Evolutionary conservation across 1,140 invertebrate species (phyloP).

Genomic region (Neoseiulus cucumeris): DNA sequence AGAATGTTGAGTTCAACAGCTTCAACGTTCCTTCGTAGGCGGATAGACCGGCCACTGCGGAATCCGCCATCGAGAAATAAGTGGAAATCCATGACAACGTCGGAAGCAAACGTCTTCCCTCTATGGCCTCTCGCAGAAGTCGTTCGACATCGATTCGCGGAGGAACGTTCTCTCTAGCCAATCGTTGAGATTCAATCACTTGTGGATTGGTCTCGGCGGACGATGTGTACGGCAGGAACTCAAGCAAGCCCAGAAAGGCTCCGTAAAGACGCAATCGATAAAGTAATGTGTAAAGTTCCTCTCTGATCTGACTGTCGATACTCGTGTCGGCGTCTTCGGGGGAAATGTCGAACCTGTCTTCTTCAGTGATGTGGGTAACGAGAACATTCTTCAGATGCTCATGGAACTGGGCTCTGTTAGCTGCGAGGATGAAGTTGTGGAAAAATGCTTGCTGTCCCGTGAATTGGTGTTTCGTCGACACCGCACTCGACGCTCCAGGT

Average conservation of each 20-base stretch:
- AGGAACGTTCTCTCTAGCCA: neutral
- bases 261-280: neutral
- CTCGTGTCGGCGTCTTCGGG: neutral
- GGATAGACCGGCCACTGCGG: neutral
- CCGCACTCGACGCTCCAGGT: neutral
- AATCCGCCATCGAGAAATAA: neutral
- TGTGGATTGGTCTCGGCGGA: neutral
- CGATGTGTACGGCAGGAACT: neutral
- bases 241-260: neutral
- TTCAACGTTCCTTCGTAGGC: neutral
- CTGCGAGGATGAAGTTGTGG: neutral
- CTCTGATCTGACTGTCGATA: neutral
- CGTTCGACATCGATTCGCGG: neutral
- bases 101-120: neutral
- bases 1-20: neutral
- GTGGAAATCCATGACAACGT: neutral
- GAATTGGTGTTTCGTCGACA: neutral
- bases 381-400: constrained; percentile 1
- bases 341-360: neutral
- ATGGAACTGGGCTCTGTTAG: neutral
- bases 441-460: neutral
- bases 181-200: neutral
- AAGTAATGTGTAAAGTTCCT: neutral
- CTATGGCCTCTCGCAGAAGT: neutral
- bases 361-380: neutral